Evolutionary conservation across 2,888 invertebrate genomes (phyloP).

Genomic region (Opisthograptis luteolata): DNA sequence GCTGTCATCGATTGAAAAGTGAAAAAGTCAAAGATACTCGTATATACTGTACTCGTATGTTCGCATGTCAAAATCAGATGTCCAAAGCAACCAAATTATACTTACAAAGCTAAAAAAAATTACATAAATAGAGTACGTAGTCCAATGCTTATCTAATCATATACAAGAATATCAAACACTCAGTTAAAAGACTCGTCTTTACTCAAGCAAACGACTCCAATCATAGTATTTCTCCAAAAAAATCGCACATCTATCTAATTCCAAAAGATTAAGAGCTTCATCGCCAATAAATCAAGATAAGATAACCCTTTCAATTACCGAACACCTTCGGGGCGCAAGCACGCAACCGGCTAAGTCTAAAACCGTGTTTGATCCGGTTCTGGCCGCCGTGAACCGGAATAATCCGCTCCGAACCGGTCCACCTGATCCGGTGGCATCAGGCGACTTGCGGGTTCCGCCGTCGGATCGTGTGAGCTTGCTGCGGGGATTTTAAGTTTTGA

Average conservation of each 20-base stretch:
- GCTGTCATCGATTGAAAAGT: no score
- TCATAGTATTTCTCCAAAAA: not conserved
- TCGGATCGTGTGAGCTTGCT: conserved; percentile 37
- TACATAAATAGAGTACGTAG: no score
- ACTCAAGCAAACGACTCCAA: no score
- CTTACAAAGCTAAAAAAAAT: no score
- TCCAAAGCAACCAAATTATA: no score
- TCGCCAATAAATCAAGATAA: conserved; percentile 31
- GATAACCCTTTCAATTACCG: conserved; percentile 51
- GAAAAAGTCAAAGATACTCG: no score
- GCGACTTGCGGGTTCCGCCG: conserved; percentile 67
- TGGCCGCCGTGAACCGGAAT: conserved; percentile 73
- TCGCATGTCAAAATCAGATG: no score
- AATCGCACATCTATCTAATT: not conserved
- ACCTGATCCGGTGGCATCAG: conserved; percentile 76
- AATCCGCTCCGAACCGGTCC: conserved; percentile 62
- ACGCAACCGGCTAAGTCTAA: conserved; percentile 70
- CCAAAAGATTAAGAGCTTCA: conserved; percentile 18
- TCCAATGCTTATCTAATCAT: no score
- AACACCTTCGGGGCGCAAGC: conserved; percentile 51
- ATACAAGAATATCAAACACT: no score
- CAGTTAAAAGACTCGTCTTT: no score
- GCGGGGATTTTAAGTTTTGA: conserved; percentile 35
- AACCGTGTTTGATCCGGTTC: conserved; percentile 78
- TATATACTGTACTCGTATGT: no score